Evolutionary conservation across 2,113 vertebrate species (phyloP).

Genomic region (Myodes glareolus): DNA sequence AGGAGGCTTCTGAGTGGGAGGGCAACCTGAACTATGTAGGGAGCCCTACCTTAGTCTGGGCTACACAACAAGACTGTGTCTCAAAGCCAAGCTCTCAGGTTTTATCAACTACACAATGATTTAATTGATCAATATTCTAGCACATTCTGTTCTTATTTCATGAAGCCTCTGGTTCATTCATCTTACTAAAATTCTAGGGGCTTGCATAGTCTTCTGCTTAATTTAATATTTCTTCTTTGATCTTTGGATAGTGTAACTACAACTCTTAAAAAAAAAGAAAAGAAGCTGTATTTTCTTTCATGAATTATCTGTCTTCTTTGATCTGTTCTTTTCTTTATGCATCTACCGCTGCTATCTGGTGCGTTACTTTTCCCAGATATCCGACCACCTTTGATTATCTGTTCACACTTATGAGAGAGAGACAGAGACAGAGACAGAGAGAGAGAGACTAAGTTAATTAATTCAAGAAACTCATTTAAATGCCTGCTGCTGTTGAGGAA

Average conservation of each 20-base stretch:
- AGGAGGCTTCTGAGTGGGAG: background rate
- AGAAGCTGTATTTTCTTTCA: background rate
- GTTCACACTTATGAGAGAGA: background rate
- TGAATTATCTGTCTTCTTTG: background rate
- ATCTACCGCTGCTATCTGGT: background rate
- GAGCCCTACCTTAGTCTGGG: background rate
- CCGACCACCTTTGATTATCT: background rate
- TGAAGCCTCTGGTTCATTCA: background rate
- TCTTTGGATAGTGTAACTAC: background rate
- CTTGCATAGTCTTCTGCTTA: background rate
- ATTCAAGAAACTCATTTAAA: background rate
- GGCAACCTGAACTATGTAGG: background rate
- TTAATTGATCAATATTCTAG: background rate
- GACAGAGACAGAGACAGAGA: background rate
- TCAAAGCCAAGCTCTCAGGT: background rate
- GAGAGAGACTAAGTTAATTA: background rate
- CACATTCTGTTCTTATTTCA: no score
- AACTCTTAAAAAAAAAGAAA: background rate
- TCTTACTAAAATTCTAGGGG: background rate
- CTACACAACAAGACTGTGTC: background rate
- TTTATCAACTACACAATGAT: background rate
- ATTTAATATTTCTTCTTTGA: background rate
- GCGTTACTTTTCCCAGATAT: background rate
- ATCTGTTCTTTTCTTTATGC: background rate
- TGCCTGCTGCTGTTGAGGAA: background rate